These are phyloP conservation scores for Daboia siamensis DNA, from an alignment of 2,113 vertebrate species.

Conservation along the genomic window DNA sequence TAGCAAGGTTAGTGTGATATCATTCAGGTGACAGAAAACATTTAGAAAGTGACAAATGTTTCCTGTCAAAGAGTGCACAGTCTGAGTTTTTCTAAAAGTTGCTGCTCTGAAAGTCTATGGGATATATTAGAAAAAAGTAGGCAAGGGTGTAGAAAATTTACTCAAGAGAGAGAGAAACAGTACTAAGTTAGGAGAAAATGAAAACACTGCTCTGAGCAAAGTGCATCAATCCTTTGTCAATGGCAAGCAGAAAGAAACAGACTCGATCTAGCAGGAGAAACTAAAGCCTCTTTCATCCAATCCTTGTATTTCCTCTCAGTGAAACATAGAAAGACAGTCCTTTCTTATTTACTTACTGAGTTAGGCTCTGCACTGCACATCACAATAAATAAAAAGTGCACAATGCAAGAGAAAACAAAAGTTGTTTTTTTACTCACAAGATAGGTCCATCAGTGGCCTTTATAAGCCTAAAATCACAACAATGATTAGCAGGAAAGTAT, in stretches of 20 bases:
- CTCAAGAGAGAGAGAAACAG: neutral
- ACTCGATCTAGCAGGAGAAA: neutral
- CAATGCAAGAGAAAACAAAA: constrained; percentile 19
- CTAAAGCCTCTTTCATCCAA: neutral
- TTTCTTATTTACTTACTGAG: constrained; percentile 22
- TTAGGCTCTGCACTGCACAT: neutral
- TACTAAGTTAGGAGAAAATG: neutral
- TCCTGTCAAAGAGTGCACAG: neutral
- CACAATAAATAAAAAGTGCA: constrained; percentile 12
- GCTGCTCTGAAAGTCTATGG: neutral
- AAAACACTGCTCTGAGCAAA: neutral
- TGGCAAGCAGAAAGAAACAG: neutral
- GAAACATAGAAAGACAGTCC: neutral
- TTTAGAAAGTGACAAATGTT: neutral
- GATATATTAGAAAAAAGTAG: neutral
- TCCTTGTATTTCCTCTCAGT: neutral
- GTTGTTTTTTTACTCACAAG: constrained; percentile 9
- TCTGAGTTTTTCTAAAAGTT: neutral
- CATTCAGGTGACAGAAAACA: constrained; percentile 8
- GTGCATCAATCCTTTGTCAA: neutral
- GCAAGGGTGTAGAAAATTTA: neutral
- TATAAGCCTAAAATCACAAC: neutral
- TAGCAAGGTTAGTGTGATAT: neutral
- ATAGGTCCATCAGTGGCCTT: neutral
- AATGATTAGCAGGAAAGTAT: neutral